Evolutionary conservation across 2,797 vertebrate species (phyloP), one percentile per base, ranked within the genome.

Genomic region (Gambusia yucatana): DNA sequence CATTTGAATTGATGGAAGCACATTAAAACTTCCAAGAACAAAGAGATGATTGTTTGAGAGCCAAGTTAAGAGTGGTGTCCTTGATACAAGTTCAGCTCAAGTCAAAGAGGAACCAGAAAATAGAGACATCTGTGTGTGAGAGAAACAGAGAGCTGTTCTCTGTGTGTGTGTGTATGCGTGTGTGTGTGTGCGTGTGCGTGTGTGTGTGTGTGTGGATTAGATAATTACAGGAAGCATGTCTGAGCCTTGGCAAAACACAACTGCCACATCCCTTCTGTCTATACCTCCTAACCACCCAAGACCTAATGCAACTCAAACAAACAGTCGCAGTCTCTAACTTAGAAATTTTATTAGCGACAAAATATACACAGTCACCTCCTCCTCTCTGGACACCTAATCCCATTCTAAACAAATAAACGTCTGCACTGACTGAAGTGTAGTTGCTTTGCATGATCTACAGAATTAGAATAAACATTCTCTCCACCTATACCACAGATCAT

Each of bases 181-280:
- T 57, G 52, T 72, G 57, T 11, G 55, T 25, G 44, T 13, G 44
- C 8, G 73, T 16, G 55, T 52, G 80, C 84, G 84, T 84, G 86
- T 85, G 87, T 39, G 73, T 25, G 55, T 67, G 80, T 86, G 84
- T 86, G 86, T 86, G 87, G 87, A 91, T 93, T 90, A 86, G 89
- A 93, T 95, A 94, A 96, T 95, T 95, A 94, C 93, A 95, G 94
- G 92, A 94, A 95, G 84, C 87, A 74, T 88, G 89, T 91, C 87
- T 86, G 83, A 85, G 80, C 80, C 63, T 84, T 93, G 87, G 85
- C 90, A 93, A 85, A 93, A 81, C 87, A 90, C 72, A 77, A 73
- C 82, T 86, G 91, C 91, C 88, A 91, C 87, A 91, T 90, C 88
- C 85, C 83, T 75, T 87, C 85, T 63, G 78, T 83, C 82, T 85